phyloP scores from a whole-genome alignment of 1,140 invertebrate genomes.

The Sminthurinus signatus region DNA sequence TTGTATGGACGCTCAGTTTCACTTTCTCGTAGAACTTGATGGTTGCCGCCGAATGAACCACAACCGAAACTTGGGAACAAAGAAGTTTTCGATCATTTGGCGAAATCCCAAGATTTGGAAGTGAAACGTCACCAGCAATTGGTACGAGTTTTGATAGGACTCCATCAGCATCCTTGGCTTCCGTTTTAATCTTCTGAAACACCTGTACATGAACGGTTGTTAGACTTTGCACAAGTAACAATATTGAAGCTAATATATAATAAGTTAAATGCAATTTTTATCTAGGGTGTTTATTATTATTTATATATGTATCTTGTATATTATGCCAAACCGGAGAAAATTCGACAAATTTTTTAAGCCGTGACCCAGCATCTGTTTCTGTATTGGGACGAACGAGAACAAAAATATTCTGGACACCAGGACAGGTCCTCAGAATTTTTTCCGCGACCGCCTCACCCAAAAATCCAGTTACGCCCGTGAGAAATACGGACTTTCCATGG shows the following conservation, averaged over 20 bases:
- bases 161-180: no score
- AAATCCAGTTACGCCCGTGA: constrained; percentile 62
- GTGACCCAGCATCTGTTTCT: constrained; percentile 54
- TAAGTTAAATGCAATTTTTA: no score
- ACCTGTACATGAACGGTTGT: no score
- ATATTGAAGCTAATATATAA: no score
- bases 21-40: constrained; percentile 88
- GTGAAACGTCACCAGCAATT: constrained; percentile 62
- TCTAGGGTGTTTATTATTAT: no score
- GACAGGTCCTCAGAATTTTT: constrained; percentile 69
- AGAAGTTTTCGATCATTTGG: constrained; percentile 55
- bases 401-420: constrained; percentile 60
- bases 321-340: no score
- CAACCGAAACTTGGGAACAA: constrained; percentile 64
- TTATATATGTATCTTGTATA: no score
- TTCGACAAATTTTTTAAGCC: no score
- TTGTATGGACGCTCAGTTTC: constrained; percentile 57
- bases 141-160: no score
- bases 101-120: constrained; percentile 51
- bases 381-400: constrained; percentile 66
- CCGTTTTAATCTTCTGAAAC: no score
- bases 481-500: constrained; percentile 53
- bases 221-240: no score
- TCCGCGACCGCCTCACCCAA: constrained; percentile 70
- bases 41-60: constrained; percentile 91